These are phyloP conservation scores for Campaea margaritaria DNA, from an alignment of 2,888 invertebrate species.

Conservation along the genomic window DNA sequence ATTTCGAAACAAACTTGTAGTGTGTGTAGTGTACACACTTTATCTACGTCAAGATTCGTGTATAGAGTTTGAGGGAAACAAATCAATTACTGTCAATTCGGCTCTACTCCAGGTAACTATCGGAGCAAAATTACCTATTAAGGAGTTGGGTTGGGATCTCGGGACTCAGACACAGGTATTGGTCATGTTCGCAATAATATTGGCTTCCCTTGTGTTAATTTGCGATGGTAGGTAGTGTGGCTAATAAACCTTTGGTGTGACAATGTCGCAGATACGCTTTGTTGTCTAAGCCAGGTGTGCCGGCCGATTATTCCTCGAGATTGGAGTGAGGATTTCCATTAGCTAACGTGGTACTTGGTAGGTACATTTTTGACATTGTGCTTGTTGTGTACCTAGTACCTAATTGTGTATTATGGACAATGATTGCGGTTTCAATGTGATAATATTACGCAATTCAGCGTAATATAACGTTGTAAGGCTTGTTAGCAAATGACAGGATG, in stretches of 20 bases:
- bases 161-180: conserved; percentile 46
- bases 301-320: conserved; percentile 66
- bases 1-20: conserved; percentile 40
- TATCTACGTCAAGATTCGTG: conserved; percentile 30
- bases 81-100: conserved; percentile 72
- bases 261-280: conserved; percentile 64
- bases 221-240: conserved; percentile 60
- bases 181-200: conserved; percentile 61
- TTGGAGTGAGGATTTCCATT: conserved; percentile 58
- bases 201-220: conserved; percentile 66
- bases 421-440: conserved; percentile 5
- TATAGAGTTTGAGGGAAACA: conserved; percentile 46
- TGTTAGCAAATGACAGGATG: conserved; percentile 32
- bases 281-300: conserved; percentile 62
- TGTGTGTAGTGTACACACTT: conserved; percentile 37
- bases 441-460: conserved; percentile 11
- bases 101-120: conserved; percentile 59
- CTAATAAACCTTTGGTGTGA: conserved; percentile 65
- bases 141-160: conserved; percentile 50
- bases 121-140: conserved; percentile 67
- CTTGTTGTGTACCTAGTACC: conserved; percentile 5
- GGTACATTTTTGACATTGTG: conserved; percentile 13
- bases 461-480: conserved; percentile 19
- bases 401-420: conserved; percentile 7
- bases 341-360: conserved; percentile 1